phyloP scores from a whole-genome alignment of 2,888 invertebrate genomes.

The Trissonchulus sp. region DNA sequence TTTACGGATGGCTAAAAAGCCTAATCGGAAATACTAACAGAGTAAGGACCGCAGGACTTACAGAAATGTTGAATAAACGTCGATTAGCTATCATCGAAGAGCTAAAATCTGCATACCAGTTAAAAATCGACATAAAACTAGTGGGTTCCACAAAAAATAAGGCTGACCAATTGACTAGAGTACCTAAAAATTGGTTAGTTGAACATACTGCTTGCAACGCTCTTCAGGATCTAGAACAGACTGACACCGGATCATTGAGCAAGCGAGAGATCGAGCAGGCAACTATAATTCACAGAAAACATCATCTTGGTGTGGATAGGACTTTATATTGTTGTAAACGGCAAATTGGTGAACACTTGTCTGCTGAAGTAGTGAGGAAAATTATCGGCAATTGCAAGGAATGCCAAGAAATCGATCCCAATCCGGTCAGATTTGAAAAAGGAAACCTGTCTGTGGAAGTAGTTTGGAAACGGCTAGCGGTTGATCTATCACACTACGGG shows the following conservation, averaged over 20 bases:
- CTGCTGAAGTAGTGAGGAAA: not conserved
- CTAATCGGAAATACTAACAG: not conserved
- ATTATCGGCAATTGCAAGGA: not conserved
- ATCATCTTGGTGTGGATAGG: not conserved
- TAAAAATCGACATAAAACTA: not conserved
- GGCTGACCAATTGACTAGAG: not conserved
- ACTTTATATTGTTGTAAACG: no score
- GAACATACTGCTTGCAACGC: not conserved
- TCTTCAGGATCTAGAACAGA: not conserved
- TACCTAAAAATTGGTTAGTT: constrained; percentile 1
- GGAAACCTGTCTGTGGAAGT: not conserved
- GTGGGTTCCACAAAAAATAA: not conserved
- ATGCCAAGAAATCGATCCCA: not conserved
- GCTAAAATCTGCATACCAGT: not conserved
- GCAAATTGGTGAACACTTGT: no score
- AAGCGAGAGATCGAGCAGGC: not conserved
- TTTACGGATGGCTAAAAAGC: not conserved
- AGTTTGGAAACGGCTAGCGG: not conserved
- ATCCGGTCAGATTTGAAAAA: not conserved
- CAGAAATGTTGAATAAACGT: constrained; percentile 2
- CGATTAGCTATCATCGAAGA: not conserved
- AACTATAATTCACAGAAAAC: constrained; percentile 1
- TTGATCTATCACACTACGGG: not conserved
- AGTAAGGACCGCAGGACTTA: not conserved
- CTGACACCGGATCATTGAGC: no score